Evolutionary conservation across 2,888 invertebrate genomes (phyloP), one percentile per base, ranked within the genome.

Genomic region (Molanna angustata): DNA sequence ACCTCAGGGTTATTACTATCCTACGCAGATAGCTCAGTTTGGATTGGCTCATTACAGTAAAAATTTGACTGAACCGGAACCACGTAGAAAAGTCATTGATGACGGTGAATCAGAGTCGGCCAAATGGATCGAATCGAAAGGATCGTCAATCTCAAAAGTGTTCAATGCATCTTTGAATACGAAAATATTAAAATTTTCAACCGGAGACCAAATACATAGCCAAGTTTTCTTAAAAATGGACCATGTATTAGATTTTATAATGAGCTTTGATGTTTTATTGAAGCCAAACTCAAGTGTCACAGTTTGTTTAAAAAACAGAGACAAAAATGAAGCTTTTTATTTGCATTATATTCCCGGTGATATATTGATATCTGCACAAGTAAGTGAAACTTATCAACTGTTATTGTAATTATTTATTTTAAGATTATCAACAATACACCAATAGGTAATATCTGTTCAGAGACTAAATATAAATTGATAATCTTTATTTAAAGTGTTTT

Each of bases 21-120:
- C 98, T 0, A 98, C 96, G 1, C 98, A 99, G 75, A 96, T 99
- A 61, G 96, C 98, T 4, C 99, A 99, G 70, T 99, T 94, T 69
- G 99, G 94, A 0, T 73, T 99, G 51, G 93, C 96, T 7, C 99
- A 99, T 73, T 99, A 94, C 71, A 95, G 94, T 71, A 96, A 97
- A 71, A 90, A 93, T 70, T 72, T 96, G 11, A 90, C 89, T 0
- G 94, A 94, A 64, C 85, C 88, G 0, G 86, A 89, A 61, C 91
- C 94, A 0, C 79, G 86, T 42, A 75, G 83, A 57, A 83, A 82
- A 62, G 68, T 82, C 1, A 69, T 94, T 6, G 94, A 93, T 63
- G 89, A 94, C 66, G 87, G 85, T 0, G 86, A 89, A 61, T 78
- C 76, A 58, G 72, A 80, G 64, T 69, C 80, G 52, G 83, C 80